Evolutionary conservation across 2,113 vertebrate genomes (phyloP), one percentile per base, ranked within the genome.

Genomic region (Tenrec ecaudatus): DNA sequence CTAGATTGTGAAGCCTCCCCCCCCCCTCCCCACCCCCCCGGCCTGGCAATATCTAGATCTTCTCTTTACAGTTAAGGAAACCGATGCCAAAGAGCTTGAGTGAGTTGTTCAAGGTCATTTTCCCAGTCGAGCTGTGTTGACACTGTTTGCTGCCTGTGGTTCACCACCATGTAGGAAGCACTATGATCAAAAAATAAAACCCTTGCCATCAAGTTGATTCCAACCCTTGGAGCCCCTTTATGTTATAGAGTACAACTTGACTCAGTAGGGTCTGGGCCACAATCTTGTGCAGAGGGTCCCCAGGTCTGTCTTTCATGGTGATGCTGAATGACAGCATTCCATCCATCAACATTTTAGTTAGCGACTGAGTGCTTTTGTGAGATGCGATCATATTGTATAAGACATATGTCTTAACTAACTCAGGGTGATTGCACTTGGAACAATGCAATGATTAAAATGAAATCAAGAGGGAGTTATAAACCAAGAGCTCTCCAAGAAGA

Each of bases 1-100:
- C 60, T 81, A 92, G 75, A 36, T 87, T 75, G 16, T 58, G 79
- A 75, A 94, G 58, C 36, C n/a, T 1, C 31, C 2, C 19, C 1
- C 9, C 22, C n/a, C 2, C 31, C n/a, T n/a, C n/a, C n/a, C 2
- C 31, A 3, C 19, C 1, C 9, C 22, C n/a, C 2, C 31, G 2
- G 11, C 1, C 12, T 19, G 58, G 27, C 47, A 11, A 66, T 19
- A 66, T 25, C 73, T 38, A 29, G 22, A 31, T 33, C 20, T 69
- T 25, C 19, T 53, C 14, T 58, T 90, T 64, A 43, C 9, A 60
- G 76, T 58, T 86, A 36, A 78, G 69, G 40, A 82, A 89, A 71
- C 23, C 20, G 22, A 87, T 14, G n/a, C 43, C 29, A 53, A 62
- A 60, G 22, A 82, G n/a, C 0, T 78, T 4, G 38, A 68, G 57